Evolutionary conservation across 37 sponge, comb jelly and placozoan species (phyloP).

Genomic region (Beroe forskalii): DNA sequence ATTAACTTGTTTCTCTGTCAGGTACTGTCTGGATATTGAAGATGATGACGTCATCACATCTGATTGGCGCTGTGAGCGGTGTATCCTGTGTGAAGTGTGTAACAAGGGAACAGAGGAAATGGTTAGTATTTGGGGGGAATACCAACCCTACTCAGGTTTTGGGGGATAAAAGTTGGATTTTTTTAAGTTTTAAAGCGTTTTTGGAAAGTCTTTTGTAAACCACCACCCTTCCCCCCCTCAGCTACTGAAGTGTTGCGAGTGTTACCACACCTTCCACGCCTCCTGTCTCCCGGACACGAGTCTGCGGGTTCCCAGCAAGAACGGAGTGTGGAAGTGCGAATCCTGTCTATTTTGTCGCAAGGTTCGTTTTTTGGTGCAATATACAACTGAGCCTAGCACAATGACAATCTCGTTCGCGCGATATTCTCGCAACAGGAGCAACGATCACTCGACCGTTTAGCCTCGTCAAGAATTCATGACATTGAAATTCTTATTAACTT

Average conservation of each 20-base stretch:
- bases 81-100: constrained; percentile 19
- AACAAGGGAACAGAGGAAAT: background rate
- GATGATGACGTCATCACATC: constrained; percentile 7
- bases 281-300: background rate
- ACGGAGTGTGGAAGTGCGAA: constrained; percentile 25
- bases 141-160: no score
- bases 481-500: no score
- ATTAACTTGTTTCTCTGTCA: no score
- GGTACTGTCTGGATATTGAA: constrained; percentile 36
- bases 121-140: background rate
- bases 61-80: constrained; percentile 29
- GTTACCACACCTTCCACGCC: constrained; percentile 7
- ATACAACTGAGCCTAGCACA: no score
- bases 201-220: no score
- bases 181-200: no score
- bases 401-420: no score
- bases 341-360: constrained; percentile 25
- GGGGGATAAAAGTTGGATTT: no score
- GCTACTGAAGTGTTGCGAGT: constrained; percentile 32
- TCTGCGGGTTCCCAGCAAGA: background rate
- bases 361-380: no score
- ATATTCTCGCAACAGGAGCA: no score
- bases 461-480: no score
- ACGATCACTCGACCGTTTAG: no score
- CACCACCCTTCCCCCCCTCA: background rate